Evolutionary conservation across 2,797 vertebrate species (phyloP).

Genomic region (Protosalanx chinensis): DNA sequence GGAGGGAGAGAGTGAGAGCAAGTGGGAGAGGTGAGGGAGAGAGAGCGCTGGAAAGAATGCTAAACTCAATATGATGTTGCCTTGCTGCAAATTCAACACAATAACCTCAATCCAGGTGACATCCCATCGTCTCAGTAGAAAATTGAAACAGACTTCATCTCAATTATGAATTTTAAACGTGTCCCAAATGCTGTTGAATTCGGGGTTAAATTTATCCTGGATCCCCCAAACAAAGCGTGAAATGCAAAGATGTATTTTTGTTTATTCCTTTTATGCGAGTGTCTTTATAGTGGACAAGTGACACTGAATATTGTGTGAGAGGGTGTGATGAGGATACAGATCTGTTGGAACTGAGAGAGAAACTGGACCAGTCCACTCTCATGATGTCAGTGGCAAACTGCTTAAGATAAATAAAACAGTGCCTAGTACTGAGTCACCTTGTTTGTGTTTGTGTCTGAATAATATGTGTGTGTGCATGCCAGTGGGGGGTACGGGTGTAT

Average conservation of each 20-base stretch:
- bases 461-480: background rate
- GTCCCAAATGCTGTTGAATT: background rate
- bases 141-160: too few relatives aligned
- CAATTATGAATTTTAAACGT: background rate
- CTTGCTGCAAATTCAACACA: background rate
- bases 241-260: background rate
- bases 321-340: background rate
- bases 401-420: background rate
- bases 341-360: background rate
- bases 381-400: background rate
- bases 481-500: background rate
- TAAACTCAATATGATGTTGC: background rate
- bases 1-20: background rate
- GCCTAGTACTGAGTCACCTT: background rate
- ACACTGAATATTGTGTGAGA: constrained; percentile 2
- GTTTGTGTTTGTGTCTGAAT: constrained; percentile 4
- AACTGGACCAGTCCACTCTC: background rate
- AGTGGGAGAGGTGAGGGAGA: background rate
- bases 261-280: background rate
- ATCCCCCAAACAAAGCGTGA: background rate
- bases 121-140: too few relatives aligned
- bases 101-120: background rate
- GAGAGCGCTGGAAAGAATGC: too few relatives aligned
- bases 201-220: background rate
- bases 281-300: background rate